Percentiles rank a stretch among this genome's conserved stretches.
phyloP scores from a whole-genome alignment of 2,113 vertebrate species.

The Climacteris rufus region DNA sequence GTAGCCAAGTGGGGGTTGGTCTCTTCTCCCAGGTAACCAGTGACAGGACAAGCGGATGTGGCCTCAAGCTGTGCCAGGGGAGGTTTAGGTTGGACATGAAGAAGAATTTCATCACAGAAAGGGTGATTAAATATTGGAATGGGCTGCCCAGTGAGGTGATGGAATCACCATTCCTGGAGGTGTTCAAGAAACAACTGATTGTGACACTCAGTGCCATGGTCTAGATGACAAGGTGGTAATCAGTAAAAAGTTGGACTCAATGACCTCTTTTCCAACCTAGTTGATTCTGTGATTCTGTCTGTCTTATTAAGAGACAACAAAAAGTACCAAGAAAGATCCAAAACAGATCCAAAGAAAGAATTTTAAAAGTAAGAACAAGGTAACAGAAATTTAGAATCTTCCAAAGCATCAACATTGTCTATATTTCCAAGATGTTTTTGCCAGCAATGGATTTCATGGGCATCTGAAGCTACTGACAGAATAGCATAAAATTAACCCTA shows the following conservation, averaged over 20 bases:
- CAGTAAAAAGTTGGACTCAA: background rate
- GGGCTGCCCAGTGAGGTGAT: background rate
- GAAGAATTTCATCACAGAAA: background rate
- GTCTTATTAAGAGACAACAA: background rate
- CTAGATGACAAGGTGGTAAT: background rate
- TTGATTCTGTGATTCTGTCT: background rate
- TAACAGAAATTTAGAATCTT: background rate
- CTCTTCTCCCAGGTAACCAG: background rate
- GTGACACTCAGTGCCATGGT: background rate
- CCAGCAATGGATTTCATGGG: background rate
- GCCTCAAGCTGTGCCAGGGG: background rate
- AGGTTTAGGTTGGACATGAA: background rate
- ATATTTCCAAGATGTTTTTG: background rate
- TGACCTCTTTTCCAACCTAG: background rate
- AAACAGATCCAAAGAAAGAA: background rate
- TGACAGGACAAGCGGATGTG: background rate
- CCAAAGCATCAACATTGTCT: background rate
- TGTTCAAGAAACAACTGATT: background rate
- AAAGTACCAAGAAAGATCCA: background rate
- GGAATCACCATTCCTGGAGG: background rate
- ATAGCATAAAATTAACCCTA: background rate
- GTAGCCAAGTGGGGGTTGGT: background rate
- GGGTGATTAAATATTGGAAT: background rate
- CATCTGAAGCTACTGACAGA: background rate
- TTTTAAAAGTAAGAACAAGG: background rate